Base-by-base conservation (phyloP, 2,888 invertebrate genomes). In the Callimorpha dominula region DNA sequence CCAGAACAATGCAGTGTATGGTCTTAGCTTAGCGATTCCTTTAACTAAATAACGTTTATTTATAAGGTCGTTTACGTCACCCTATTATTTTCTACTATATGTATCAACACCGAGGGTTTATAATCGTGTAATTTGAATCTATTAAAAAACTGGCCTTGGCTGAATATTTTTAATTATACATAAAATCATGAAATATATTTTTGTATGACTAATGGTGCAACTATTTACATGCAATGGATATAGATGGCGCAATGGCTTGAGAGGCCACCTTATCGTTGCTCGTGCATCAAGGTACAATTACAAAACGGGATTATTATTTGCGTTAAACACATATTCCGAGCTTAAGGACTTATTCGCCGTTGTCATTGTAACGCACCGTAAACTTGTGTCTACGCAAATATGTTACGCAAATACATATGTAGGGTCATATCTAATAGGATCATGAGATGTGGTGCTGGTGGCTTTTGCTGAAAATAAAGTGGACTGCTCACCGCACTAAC, bases 111-210 rank as follows among this genome's bases (percentile, higher is more conserved):
- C 0, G 12, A 60, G 7, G 31, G 60, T 60, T 60, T 31, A 60
- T 14, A 31, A 14, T 60, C 60, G 31, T 60, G 31, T 60, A 31
- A 31, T 60, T 31, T 11, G 12, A 31, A 31, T 60, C 12, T 31
- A 60, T 31, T 31, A 31, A 60, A 60, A 60, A 5, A 31, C 14
- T 14, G 60, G 60, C 60, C 60, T 60, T 60, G 60, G 14, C 60
- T 60, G 60, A 60, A 60, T 60, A 31, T 31, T 60, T 31, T 60
- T 14, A 14, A 60, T 60, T 60, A 1, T 2, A 31, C 31, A 31
- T 60, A 60, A 31, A 60, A 60, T 60, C 60, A 60, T 60, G 60
- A 60, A 60, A 60, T 20, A 60, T 46, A 14, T 60, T 60, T 20
- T 20, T 20, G 60, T 60, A 14, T 60, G 60, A 31, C 60, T 60